phyloP scores from a whole-genome alignment of 1,140 invertebrate species.

The Sycobia sp. region DNA sequence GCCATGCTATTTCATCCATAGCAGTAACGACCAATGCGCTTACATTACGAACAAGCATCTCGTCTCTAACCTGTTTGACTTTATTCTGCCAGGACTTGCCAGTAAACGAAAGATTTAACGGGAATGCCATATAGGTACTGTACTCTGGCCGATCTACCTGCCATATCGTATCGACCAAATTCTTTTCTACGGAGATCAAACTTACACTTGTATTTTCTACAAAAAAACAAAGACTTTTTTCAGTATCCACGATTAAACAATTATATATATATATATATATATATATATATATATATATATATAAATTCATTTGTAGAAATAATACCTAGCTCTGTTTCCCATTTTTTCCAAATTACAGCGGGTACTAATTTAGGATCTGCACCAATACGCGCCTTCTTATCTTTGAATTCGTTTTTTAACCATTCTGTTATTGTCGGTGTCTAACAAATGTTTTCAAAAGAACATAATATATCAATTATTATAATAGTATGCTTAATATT shows the following conservation, averaged over 20 bases:
- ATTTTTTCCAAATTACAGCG: slow-evolving; percentile 67
- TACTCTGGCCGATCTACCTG: slow-evolving; percentile 66
- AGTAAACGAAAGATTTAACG: slow-evolving; percentile 65
- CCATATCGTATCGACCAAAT: slow-evolving; percentile 85
- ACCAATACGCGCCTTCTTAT: slow-evolving; percentile 69
- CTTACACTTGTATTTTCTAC: slow-evolving; percentile 61
- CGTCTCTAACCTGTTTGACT: slow-evolving; percentile 69
- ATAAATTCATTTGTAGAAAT: not conserved
- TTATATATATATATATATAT: slow-evolving; percentile 9
- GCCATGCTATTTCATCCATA: slow-evolving; percentile 91
- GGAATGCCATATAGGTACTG: slow-evolving; percentile 60
- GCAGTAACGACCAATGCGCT: slow-evolving; percentile 86
- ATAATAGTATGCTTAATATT: not conserved
- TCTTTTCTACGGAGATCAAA: slow-evolving; percentile 71
- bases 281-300: not conserved
- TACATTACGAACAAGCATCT: slow-evolving; percentile 69
- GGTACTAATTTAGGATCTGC: slow-evolving; percentile 80
- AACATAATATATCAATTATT: no score
- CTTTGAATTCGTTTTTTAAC: slow-evolving; percentile 71
- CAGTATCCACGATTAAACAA: slow-evolving; percentile 1
- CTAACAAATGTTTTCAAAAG: slow-evolving; percentile 38
- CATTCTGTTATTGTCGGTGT: slow-evolving; percentile 67
- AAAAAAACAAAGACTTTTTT: slow-evolving; percentile 30
- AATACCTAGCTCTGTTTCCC: slow-evolving; percentile 65
- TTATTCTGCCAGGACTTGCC: slow-evolving; percentile 77